Evolutionary conservation across 2,888 invertebrate species (phyloP).

Genomic region (Drosophila monieri): DNA sequence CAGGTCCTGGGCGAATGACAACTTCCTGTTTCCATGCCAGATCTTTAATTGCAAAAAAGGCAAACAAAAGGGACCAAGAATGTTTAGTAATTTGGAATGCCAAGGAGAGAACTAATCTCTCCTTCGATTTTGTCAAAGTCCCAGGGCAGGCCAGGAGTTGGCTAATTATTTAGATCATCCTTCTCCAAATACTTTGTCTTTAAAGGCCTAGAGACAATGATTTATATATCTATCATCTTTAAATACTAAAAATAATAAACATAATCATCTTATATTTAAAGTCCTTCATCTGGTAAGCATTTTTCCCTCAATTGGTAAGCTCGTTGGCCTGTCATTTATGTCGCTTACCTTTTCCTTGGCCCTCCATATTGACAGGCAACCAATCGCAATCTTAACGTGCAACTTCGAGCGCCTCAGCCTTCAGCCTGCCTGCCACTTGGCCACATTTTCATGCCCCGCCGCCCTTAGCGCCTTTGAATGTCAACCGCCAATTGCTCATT

Average conservation of each 20-base stretch:
- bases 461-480: conserved; percentile 22
- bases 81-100: not conserved
- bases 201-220: too few species aligned
- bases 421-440: not conserved
- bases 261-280: not conserved
- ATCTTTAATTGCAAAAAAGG: conserved; percentile 13
- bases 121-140: too few species aligned
- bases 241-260: not conserved
- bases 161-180: not conserved
- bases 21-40: conserved; percentile 5
- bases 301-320: not conserved
- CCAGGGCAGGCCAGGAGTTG: too few species aligned
- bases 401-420: not conserved
- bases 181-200: too few species aligned
- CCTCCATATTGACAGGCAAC: conserved; percentile 18
- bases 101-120: too few species aligned
- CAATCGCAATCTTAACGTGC: conserved; percentile 25
- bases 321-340: conserved; percentile 15
- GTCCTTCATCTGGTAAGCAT: not conserved
- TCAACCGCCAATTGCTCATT: conserved; percentile 62
- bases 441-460: not conserved
- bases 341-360: not conserved
- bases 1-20: conserved; percentile 3
- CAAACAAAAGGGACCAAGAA: not conserved
- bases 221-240: too few species aligned